phyloP scores from a whole-genome alignment of 2,797 vertebrate species.

The Pogoniulus pusillus region DNA sequence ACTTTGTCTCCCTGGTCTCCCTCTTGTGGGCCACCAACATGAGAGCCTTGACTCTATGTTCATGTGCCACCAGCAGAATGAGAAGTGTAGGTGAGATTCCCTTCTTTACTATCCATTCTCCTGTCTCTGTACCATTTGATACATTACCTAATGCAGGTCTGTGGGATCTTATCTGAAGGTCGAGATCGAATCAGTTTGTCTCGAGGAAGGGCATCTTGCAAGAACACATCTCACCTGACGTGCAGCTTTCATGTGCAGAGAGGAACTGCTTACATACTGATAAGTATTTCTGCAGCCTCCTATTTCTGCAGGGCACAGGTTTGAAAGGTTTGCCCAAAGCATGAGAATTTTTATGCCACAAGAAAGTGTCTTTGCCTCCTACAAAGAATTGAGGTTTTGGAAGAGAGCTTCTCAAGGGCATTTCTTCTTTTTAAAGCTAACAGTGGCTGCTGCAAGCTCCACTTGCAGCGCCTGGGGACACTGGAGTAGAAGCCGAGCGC shows the following conservation, averaged over 20 bases:
- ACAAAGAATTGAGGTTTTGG: constrained; percentile 13
- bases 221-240: background rate
- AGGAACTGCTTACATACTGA: background rate
- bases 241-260: background rate
- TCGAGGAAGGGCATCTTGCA: background rate
- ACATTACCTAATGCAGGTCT: background rate
- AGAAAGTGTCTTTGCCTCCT: background rate
- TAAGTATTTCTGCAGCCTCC: background rate
- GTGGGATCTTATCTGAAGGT: background rate
- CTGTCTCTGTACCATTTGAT: background rate
- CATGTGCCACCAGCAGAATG: background rate
- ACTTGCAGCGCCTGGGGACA: background rate
- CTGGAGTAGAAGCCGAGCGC: background rate
- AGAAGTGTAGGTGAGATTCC: rapidly evolving
- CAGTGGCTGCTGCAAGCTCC: background rate
- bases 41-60: background rate
- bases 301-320: background rate
- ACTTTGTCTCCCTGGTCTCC: too few relatives aligned
- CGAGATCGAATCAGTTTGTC: background rate
- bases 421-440: background rate
- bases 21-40: too few relatives aligned
- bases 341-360: background rate
- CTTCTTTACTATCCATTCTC: background rate
- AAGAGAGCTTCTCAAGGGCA: background rate
- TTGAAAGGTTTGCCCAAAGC: background rate